Evolutionary conservation across 2,797 vertebrate species (phyloP), one percentile per base, ranked within the genome.

Genomic region (Xenops minutus): DNA sequence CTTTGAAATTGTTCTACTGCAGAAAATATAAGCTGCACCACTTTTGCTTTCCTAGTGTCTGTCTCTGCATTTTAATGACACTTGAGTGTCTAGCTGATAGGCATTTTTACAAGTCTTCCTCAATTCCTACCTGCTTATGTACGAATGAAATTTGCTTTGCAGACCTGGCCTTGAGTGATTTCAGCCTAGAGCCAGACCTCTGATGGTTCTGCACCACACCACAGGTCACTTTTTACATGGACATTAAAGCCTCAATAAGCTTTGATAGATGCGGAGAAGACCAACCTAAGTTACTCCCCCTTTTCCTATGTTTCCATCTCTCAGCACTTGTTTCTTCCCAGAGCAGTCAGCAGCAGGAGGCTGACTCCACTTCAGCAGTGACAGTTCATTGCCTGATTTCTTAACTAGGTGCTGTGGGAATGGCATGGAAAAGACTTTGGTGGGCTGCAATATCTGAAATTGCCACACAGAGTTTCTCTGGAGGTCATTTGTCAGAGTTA

Each of bases 341-440:
- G 26, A 68, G 36, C n/a, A 81, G 14, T 59, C 62, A 82, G 66
- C 21, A 64, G 27, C 36, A 69, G 54, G 67, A 87, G 55, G 59
- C 13, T 34, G 59, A 78, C 17, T 85, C 37, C 2, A 2, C 62
- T 93, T 88, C n/a, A 63, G 13, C 52, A 55, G 67, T 26, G 15
- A 9, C 17, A 46, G 26, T 52, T 82, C 55, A 56, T 62, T 7
- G 8, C 63, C 22, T 7, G 5, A 32, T 69, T 66, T 90, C 67
- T 86, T 66, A 69, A 63, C 10, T 39, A 71, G 29, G 26, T 82
- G 71, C 59, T 82, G n/a, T 56, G 34, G 5, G 29, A 37, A 67
- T 29, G 15, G 39, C 87, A 81, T 36, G 74, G 90, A 89, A 91
- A 95, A 95, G 52, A 92, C 51, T 87, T 76, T 87, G 77, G 44